A percentile compares a stretch with the other conserved stretches of the same genome.
Conservation (phyloP, 35 echinoderm and acorn worm species). For the Lytechinus pictus region DNA sequence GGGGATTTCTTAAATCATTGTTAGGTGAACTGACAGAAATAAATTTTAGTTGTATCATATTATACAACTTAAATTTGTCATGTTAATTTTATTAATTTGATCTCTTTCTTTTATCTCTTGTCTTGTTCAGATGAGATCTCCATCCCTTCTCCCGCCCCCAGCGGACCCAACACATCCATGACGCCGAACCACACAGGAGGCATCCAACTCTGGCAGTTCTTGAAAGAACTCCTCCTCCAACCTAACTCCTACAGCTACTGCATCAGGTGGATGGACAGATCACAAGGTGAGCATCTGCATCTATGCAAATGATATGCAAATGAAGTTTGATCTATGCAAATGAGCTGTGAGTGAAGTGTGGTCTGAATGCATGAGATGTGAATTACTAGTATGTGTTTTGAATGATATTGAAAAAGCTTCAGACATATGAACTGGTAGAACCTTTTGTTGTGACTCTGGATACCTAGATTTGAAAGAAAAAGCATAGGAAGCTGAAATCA, state of each 20-base stretch:
- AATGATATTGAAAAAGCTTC: too few species aligned
- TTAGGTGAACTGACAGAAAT: too few species aligned
- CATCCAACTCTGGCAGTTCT: constrained; percentile 97
- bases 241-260: constrained; percentile 94
- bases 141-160: constrained; percentile 48
- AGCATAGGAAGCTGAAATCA: too few species aligned
- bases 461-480: too few species aligned
- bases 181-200: constrained; percentile 94
- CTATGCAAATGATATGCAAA: neutral
- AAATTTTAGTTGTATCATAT: too few species aligned
- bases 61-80: too few species aligned
- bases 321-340: neutral
- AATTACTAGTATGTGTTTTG: too few species aligned
- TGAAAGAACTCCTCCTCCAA: constrained; percentile 93
- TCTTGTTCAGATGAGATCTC: constrained; percentile 62
- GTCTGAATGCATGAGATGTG: too few species aligned
- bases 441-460: too few species aligned
- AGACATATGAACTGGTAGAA: too few species aligned
- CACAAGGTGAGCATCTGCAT: constrained; percentile 70
- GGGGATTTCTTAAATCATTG: too few species aligned
- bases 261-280: constrained; percentile 93
- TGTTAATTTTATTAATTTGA: too few species aligned
- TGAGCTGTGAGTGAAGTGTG: neutral
- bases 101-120: neutral
- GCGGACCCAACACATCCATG: constrained; percentile 93